Base-by-base conservation (phyloP, 2,113 vertebrate genomes). In the Psilopsiagon aurifrons region DNA sequence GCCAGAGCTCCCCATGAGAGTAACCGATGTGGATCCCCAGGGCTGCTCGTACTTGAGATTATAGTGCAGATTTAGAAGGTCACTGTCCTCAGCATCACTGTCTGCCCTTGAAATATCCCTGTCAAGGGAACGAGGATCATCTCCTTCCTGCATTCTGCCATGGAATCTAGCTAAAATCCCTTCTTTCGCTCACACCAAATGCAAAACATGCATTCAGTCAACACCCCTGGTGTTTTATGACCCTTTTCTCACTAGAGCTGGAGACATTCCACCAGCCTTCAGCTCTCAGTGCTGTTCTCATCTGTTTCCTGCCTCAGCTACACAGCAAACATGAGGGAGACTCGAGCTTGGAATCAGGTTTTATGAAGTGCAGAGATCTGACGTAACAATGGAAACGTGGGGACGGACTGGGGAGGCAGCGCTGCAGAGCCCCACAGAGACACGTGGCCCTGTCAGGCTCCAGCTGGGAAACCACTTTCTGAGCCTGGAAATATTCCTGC, bases 341-440 rank as follows among this genome's bases (percentile, higher is more conserved):
- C 9, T 10, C 0, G 1, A 47, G 86, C 27, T 64, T 15, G 15
- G 23, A 39, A 70, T 3, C 14, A 22, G 10, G 54, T 35, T 82
- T 88, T 28, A 46, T 7, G 60, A 33, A 47, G 74, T 19, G 2
- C 6, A 17, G 78, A 73, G 73, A 14, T 17, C 25, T 3, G 3
- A 37, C 25, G 10, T 0, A 11, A 44, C 1, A 6, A n/a, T 1
- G 23, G 86, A 14, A 35, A 22, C 0, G 1, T 6, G 0, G 41
- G 3, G 44, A 14, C 0, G 4, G 43, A 9, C 7, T 28, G 11
- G 4, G 86, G 7, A 67, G 73, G 51, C 74, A 55, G 57, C 8
- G 3, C 6, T 7, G 31, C 80, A 57, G 43, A 63, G 79, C 93
- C 76, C 83, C 2, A 15, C 4, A 47, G 54, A 59, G 67, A 11